These are phyloP conservation scores for Caerostris darwini DNA, from an alignment of 1,140 invertebrate species.

Conservation along the genomic window DNA sequence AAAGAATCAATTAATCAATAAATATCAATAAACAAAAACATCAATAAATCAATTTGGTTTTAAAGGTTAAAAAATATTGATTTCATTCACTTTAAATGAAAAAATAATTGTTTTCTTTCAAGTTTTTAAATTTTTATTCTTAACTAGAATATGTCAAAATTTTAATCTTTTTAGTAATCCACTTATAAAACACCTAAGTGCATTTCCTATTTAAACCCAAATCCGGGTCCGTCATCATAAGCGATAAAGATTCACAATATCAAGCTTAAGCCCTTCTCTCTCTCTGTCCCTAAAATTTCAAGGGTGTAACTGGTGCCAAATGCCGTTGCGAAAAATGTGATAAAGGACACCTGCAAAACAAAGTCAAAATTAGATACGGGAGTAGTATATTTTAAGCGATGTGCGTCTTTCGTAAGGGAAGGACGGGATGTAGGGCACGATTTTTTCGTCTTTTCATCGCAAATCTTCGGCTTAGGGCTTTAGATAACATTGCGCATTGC, in stretches of 20 bases:
- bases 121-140: no score
- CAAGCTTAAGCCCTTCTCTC: constrained; percentile 26
- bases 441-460: background rate
- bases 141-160: no score
- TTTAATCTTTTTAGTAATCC: no score
- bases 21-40: no score
- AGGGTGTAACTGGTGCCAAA: constrained; percentile 73
- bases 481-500: background rate
- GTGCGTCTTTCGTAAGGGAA: constrained; percentile 3
- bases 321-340: constrained; percentile 52
- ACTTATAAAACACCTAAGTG: background rate
- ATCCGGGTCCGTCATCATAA: background rate
- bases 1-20: no score
- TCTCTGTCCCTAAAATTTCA: constrained; percentile 55
- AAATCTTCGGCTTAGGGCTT: background rate
- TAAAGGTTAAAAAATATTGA: no score
- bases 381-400: constrained; percentile 40
- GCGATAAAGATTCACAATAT: background rate
- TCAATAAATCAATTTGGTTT: no score
- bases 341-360: constrained; percentile 75
- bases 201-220: background rate
- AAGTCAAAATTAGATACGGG: constrained; percentile 71
- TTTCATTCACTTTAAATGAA: no score
- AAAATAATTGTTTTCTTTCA: no score
- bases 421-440: constrained; percentile 46